Conservation (phyloP, 2,113 vertebrate species). For the Pseudonaja textilis region DNA sequence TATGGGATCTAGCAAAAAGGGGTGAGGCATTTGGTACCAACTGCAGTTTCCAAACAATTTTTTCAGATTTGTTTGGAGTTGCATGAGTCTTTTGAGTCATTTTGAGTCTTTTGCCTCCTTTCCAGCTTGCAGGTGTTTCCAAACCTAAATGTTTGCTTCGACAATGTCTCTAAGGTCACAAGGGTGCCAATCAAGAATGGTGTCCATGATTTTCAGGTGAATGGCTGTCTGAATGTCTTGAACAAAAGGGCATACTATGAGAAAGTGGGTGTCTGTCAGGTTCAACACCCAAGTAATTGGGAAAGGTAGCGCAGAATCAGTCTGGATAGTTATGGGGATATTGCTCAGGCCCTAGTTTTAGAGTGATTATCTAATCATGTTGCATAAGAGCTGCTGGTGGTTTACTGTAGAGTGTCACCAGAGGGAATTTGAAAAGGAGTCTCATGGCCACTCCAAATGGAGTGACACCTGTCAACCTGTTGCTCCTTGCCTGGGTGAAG, state of each 20-base stretch:
- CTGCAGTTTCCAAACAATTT: not conserved
- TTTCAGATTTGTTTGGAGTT: not conserved
- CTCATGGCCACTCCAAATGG: not conserved
- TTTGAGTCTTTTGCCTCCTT: not conserved
- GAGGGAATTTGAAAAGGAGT: not conserved
- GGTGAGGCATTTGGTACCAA: not conserved
- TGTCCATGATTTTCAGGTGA: not conserved
- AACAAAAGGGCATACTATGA: not conserved
- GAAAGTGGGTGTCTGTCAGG: not conserved
- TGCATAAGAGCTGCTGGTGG: not conserved
- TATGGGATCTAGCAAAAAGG: not conserved
- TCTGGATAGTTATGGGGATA: not conserved
- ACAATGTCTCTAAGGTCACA: not conserved
- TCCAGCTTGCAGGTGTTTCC: not conserved
- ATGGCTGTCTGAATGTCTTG: not conserved
- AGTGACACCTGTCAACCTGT: not conserved
- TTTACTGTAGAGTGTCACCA: not conserved
- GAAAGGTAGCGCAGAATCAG: not conserved
- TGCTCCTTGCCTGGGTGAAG: not conserved
- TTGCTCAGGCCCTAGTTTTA: not conserved
- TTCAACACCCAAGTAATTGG: not conserved
- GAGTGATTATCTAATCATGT: not conserved
- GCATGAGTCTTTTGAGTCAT: not conserved
- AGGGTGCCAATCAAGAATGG: not conserved
- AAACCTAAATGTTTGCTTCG: not conserved